phyloP scores from a whole-genome alignment of 2,113 vertebrate species.

The Dipodomys stephensi region DNA sequence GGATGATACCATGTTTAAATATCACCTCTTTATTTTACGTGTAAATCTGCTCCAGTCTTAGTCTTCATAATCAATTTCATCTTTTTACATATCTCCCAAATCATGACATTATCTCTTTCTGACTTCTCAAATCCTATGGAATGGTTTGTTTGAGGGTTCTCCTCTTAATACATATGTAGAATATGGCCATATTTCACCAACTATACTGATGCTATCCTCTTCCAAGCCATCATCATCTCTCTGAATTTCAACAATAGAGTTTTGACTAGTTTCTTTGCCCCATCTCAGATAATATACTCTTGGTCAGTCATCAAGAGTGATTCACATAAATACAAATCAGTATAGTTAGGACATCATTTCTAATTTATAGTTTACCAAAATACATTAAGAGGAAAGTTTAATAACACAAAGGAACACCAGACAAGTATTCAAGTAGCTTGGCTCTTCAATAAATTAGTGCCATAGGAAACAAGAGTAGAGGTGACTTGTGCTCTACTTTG shows the following conservation, averaged over 20 bases:
- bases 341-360: not conserved
- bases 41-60: not conserved
- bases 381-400: not conserved
- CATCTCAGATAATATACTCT: not conserved
- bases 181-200: not conserved
- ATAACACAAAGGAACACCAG: not conserved
- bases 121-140: not conserved
- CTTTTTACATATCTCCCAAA: not conserved
- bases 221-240: not conserved
- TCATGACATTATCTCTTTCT: not conserved
- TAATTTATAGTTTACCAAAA: constrained; percentile 40
- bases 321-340: not conserved
- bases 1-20: not conserved
- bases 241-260: not conserved
- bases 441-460: constrained; percentile 18
- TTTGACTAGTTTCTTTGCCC: not conserved
- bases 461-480: not conserved
- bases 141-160: not conserved
- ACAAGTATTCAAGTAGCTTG: not conserved
- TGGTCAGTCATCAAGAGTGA: not conserved
- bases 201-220: not conserved
- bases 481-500: not conserved
- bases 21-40: not conserved
- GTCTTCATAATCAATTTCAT: not conserved
- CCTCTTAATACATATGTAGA: not conserved